phyloP scores from a whole-genome alignment of 2,888 invertebrate genomes.

The Disparrhopalites patrizii region DNA sequence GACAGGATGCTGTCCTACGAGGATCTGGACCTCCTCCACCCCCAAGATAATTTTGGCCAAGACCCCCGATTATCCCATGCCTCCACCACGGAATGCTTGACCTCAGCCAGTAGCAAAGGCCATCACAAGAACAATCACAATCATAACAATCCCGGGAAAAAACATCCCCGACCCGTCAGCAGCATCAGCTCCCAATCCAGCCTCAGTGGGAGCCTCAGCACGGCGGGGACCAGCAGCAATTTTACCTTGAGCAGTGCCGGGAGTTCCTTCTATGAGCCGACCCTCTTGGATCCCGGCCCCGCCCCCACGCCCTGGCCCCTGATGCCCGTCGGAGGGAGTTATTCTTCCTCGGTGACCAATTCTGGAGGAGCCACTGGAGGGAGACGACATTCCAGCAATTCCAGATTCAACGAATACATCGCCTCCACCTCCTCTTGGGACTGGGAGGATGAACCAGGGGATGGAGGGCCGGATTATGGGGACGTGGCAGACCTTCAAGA shows the following conservation, averaged over 20 bases:
- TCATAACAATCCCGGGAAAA: no score
- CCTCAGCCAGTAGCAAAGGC: no score
- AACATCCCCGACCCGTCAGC: no score
- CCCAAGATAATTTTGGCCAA: no score
- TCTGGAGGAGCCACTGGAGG: not conserved
- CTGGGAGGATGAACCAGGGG: slow-evolving; percentile 15
- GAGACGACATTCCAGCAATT: slow-evolving; percentile 6
- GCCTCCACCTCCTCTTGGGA: slow-evolving; percentile 21
- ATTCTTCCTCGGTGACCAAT: not conserved
- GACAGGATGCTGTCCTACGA: no score
- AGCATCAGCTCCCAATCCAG: no score
- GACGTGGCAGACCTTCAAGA: not conserved
- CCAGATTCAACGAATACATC: slow-evolving; percentile 18
- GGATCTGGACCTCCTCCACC: no score
- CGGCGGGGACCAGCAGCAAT: not conserved
- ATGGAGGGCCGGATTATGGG: not conserved
- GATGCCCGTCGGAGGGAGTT: no score
- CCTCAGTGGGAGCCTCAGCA: not conserved
- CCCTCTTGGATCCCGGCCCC: no score
- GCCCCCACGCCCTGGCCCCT: no score
- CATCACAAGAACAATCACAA: not conserved
- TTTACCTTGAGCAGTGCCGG: not conserved
- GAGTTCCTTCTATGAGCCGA: not conserved
- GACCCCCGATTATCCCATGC: no score
- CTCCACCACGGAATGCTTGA: no score